These are phyloP conservation scores for Thecocarcelia acutangulata DNA, from an alignment of 2,888 invertebrate species.

Conservation along the genomic window DNA sequence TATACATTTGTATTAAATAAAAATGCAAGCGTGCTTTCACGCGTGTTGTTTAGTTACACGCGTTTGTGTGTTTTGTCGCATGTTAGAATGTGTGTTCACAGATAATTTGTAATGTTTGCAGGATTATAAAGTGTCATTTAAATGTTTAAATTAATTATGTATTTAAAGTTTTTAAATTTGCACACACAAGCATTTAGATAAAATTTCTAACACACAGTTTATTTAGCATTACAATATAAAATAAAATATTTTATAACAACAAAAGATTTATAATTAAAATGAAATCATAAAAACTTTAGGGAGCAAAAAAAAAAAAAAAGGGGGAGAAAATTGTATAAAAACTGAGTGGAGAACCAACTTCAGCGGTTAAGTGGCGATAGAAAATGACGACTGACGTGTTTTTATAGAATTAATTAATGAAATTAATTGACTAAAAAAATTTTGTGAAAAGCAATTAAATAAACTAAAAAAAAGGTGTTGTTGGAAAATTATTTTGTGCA, in stretches of 20 bases:
- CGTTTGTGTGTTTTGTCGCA: neutral
- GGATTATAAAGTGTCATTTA: conserved; percentile 45
- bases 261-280: conserved; percentile 32
- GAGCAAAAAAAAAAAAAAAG: too few relatives aligned
- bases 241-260: conserved; percentile 14
- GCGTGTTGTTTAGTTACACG: too few relatives aligned
- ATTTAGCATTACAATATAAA: neutral
- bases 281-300: conserved; percentile 1
- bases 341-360: neutral
- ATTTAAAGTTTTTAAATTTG: conserved; percentile 47
- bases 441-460: neutral
- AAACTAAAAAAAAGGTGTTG: neutral
- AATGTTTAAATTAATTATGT: conserved; percentile 60
- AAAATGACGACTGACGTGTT: conserved; percentile 5
- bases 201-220: neutral
- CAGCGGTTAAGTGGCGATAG: conserved; percentile 18
- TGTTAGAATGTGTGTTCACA: conserved; percentile 4
- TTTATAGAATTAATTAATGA: conserved; percentile 11
- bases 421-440: neutral
- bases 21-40: neutral
- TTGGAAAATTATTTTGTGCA: too few relatives aligned
- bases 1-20: conserved; percentile 11
- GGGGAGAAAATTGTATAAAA: neutral
- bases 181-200: conserved; percentile 5
- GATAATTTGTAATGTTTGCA: conserved; percentile 49